Conservation (phyloP, 1,140 invertebrate genomes). For the Camponotus pennsylvanicus region DNA sequence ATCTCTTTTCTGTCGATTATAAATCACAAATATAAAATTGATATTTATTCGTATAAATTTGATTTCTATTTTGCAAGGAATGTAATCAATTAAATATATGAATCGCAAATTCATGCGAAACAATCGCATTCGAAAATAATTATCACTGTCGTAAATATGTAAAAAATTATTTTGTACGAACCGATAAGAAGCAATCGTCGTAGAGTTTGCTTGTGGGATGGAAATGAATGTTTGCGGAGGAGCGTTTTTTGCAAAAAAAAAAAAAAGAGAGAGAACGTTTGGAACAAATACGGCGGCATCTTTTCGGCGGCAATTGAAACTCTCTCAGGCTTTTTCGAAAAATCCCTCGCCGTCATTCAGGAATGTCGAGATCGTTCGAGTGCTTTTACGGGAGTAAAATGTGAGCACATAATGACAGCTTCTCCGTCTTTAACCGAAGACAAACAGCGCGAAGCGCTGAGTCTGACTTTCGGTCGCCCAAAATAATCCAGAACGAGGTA, state of each 20-base stretch:
- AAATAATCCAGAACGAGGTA: not conserved
- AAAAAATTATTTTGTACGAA: slow-evolving; percentile 2
- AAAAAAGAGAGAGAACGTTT: slow-evolving; percentile 28
- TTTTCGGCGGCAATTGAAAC: slow-evolving; percentile 32
- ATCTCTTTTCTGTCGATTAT: too few species aligned
- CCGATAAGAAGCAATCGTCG: not conserved
- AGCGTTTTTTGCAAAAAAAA: not conserved
- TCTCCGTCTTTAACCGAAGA: slow-evolving; percentile 24
- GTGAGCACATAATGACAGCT: slow-evolving; percentile 44
- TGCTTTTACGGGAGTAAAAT: slow-evolving; percentile 44
- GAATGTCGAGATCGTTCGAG: slow-evolving; percentile 30
- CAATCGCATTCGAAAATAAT: not conserved
- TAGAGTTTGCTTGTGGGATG: not conserved
- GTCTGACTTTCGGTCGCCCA: not conserved
- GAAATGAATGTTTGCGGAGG: not conserved
- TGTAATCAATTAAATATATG: not conserved
- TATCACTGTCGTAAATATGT: not conserved
- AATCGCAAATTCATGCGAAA: too few species aligned
- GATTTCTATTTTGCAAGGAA: not conserved
- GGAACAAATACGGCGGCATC: slow-evolving; percentile 43
- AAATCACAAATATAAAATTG: too few species aligned
- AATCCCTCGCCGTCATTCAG: slow-evolving; percentile 20
- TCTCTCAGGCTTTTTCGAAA: slow-evolving; percentile 1
- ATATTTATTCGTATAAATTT: not conserved
- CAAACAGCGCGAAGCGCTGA: not conserved